These are phyloP conservation scores for Horisme vitalbata DNA, from an alignment of 2,888 invertebrate species.

Conservation along the genomic window DNA sequence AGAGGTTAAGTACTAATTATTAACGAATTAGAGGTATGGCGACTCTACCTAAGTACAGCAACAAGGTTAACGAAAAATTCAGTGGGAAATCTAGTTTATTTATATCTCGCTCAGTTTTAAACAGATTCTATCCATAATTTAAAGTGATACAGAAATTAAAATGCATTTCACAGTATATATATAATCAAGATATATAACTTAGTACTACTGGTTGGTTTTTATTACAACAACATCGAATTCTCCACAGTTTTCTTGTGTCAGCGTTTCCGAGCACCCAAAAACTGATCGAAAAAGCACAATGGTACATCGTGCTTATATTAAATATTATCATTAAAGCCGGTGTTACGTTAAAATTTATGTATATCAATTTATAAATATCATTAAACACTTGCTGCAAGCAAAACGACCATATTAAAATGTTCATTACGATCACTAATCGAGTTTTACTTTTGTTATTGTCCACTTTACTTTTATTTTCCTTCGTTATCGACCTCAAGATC, in stretches of 20 bases:
- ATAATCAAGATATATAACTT: neutral
- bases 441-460: constrained; percentile 39
- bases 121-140: no score
- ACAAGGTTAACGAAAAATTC: no score
- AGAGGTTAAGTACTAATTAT: constrained; percentile 15
- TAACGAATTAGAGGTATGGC: constrained; percentile 12
- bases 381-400: constrained; percentile 61
- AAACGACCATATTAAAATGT: constrained; percentile 59
- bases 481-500: constrained; percentile 53
- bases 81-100: no score
- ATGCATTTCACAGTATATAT: no score
- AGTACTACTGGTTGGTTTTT: neutral
- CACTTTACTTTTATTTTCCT: constrained; percentile 45
- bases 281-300: constrained; percentile 59
- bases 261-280: constrained; percentile 73
- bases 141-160: no score
- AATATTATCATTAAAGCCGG: constrained; percentile 30
- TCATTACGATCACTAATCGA: constrained; percentile 58
- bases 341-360: constrained; percentile 31
- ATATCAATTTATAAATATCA: constrained; percentile 56
- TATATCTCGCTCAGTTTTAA: no score
- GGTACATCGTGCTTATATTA: constrained; percentile 56
- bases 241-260: constrained; percentile 63
- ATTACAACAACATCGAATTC: constrained; percentile 19
- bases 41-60: no score